Conservation (phyloP, 2,113 vertebrate species). For the Morone saxatilis region DNA sequence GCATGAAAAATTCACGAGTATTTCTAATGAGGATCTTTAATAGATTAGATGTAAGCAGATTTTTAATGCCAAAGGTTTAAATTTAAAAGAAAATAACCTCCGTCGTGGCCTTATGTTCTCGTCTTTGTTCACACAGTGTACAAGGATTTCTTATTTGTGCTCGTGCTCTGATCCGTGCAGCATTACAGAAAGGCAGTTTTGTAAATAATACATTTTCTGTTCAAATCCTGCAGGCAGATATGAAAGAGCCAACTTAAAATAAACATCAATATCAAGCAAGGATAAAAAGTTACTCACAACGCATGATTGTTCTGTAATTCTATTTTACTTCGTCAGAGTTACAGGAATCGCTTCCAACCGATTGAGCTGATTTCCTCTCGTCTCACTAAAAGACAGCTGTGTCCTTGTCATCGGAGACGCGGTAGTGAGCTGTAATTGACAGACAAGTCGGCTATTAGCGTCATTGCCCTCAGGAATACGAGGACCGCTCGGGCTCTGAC, state of each 20-base stretch:
- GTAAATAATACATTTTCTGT: not conserved
- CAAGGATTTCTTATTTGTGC: not conserved
- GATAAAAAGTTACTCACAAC: not conserved
- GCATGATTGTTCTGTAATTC: constrained; percentile 34
- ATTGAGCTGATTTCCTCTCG: constrained; percentile 32
- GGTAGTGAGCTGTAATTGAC: constrained; percentile 54
- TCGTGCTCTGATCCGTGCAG: not conserved
- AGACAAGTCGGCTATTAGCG: constrained; percentile 37
- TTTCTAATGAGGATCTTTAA: not conserved
- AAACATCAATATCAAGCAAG: not conserved
- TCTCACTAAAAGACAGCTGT: constrained; percentile 50
- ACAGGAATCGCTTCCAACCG: constrained; percentile 19
- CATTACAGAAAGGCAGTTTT: not conserved
- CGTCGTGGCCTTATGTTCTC: not conserved
- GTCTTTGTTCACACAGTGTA: not conserved
- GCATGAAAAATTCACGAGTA: not conserved
- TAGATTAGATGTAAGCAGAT: not conserved
- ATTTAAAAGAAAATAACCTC: constrained; percentile 3
- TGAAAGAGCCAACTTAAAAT: not conserved
- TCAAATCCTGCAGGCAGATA: not conserved
- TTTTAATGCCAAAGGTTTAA: constrained; percentile 9
- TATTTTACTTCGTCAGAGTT: constrained; percentile 11
- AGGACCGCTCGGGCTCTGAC: constrained; percentile 5
- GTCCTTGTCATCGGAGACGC: constrained; percentile 58
- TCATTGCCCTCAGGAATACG: constrained; percentile 33